phyloP scores from a whole-genome alignment of 2,113 vertebrate genomes.

The Grammomys surdaster region DNA sequence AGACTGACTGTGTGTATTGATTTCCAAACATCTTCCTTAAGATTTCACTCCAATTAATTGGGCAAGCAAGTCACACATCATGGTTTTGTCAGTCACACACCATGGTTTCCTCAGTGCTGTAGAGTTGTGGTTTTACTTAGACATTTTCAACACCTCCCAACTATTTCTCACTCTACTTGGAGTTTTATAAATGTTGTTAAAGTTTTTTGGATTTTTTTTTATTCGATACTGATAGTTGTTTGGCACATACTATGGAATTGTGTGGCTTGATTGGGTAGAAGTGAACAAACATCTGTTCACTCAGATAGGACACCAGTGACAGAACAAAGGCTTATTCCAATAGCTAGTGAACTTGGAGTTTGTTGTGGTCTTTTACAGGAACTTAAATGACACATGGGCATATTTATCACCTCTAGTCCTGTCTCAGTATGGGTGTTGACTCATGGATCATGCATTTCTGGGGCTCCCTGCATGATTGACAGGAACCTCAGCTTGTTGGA shows the following conservation, averaged over 20 bases:
- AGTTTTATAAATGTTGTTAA: not conserved
- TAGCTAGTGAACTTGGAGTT: not conserved
- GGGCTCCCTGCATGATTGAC: not conserved
- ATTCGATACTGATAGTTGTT: not conserved
- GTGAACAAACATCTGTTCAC: not conserved
- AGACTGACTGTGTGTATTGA: not conserved
- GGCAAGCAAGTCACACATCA: not conserved
- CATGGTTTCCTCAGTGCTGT: not conserved
- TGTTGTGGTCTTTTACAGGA: not conserved
- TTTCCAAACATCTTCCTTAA: not conserved
- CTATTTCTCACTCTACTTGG: not conserved
- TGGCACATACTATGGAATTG: not conserved
- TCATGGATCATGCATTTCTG: not conserved
- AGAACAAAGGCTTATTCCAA: not conserved
- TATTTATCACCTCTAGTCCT: no score
- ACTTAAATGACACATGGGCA: not conserved
- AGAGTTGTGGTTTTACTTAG: not conserved
- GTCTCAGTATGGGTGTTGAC: not conserved
- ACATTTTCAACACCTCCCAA: not conserved
- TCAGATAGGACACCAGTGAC: not conserved
- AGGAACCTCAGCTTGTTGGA: not conserved
- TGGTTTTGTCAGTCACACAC: not conserved
- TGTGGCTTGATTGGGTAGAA: no score
- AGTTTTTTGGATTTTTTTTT: not conserved
- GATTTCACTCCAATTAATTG: not conserved